Conservation (phyloP, 2,113 vertebrate genomes). For the Oriolus oriolus region DNA sequence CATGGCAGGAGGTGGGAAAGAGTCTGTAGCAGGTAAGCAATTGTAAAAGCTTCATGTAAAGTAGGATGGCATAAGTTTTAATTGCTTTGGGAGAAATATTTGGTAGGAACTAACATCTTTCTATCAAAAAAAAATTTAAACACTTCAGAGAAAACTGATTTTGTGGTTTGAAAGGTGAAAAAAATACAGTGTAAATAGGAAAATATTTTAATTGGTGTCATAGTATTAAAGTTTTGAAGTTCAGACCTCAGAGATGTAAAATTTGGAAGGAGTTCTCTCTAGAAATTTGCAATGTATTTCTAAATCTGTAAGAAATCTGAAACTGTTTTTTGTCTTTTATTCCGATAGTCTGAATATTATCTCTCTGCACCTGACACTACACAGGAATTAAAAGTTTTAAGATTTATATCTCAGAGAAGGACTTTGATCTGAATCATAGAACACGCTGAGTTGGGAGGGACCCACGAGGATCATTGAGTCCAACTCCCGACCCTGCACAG, state of each 20-base stretch:
- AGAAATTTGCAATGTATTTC: not conserved
- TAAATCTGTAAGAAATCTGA: not conserved
- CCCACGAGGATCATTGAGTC: accelerated
- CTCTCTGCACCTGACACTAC: not conserved
- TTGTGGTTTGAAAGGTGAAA: not conserved
- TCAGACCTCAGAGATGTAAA: not conserved
- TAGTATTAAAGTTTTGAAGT: not conserved
- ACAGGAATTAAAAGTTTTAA: not conserved
- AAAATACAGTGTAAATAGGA: not conserved
- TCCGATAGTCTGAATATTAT: not conserved
- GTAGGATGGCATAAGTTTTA: not conserved
- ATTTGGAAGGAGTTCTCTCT: not conserved
- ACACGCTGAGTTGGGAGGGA: not conserved
- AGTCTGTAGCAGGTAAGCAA: not conserved
- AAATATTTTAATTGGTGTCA: not conserved
- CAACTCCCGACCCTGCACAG: not conserved
- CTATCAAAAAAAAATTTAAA: not conserved
- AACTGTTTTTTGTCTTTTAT: not conserved
- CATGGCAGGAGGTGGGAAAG: not conserved
- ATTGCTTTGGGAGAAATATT: not conserved
- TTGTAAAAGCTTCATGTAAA: not conserved
- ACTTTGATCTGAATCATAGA: not conserved
- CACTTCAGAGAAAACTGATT: not conserved
- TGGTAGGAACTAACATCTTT: not conserved
- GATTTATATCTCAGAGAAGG: not conserved